Conservation (phyloP, 1,140 invertebrate genomes). For the Pseudomyrmex pallidus region DNA sequence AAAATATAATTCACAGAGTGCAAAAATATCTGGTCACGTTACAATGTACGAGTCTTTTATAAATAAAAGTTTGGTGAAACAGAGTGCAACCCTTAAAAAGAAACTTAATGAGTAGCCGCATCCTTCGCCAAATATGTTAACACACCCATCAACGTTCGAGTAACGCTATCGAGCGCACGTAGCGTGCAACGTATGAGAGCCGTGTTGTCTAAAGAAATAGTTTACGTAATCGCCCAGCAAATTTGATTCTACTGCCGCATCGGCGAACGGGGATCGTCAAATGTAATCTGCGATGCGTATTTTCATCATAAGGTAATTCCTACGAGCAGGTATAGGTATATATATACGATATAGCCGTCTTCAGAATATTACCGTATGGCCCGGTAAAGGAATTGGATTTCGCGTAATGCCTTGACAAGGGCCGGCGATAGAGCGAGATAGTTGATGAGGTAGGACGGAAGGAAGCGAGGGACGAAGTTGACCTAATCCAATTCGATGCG, state of each 20-base stretch:
- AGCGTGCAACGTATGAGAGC: neutral
- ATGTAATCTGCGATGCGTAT: constrained; percentile 40
- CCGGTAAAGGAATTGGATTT: constrained; percentile 75
- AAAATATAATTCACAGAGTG: too few species aligned
- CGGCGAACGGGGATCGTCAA: constrained; percentile 35
- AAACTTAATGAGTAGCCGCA: neutral
- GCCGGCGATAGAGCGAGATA: constrained; percentile 58
- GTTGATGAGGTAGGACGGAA: constrained; percentile 52
- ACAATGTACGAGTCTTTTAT: too few species aligned
- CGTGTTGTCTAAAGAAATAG: constrained; percentile 43
- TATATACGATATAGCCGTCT: constrained; percentile 41
- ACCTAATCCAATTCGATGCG: constrained; percentile 77
- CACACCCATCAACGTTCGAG: neutral
- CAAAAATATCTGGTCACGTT: too few species aligned
- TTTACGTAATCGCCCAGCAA: constrained; percentile 40
- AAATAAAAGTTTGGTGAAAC: too few species aligned
- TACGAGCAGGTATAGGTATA: constrained; percentile 45
- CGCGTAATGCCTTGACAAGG: constrained; percentile 66
- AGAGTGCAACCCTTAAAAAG: neutral
- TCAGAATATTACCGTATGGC: constrained; percentile 70
- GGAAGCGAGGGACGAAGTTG: constrained; percentile 66
- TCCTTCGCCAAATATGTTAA: constrained; percentile 24
- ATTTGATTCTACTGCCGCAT: constrained; percentile 6
- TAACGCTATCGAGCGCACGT: neutral
- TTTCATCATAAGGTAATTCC: constrained; percentile 28